Evolutionary conservation across 2,797 vertebrate genomes (phyloP).

Genomic region (Rhynchonycteris naso): DNA sequence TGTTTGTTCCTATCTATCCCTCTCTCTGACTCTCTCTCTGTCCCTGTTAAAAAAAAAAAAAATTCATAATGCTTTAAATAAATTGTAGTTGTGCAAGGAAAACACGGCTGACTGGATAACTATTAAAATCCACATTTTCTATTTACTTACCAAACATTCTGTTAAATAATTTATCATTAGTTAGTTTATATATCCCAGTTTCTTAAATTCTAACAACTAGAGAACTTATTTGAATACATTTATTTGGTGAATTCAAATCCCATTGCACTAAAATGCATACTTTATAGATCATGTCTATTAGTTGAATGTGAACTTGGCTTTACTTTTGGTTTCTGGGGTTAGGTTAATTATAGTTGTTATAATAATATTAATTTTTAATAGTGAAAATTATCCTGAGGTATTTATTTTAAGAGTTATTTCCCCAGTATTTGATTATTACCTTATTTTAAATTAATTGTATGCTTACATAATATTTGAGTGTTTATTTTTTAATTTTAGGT

Average conservation of each 20-base stretch:
- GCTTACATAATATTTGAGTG: background rate
- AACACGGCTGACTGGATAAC: background rate
- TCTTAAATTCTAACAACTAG: conserved; percentile 21
- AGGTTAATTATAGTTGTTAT: background rate
- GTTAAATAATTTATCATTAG: conserved; percentile 29
- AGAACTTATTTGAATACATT: conserved; percentile 36
- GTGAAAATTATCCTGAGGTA: background rate
- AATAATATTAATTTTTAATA: background rate
- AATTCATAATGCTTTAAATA: background rate
- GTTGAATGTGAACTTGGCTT: background rate
- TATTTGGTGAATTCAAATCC: background rate
- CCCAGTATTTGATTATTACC: background rate
- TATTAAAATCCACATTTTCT: background rate
- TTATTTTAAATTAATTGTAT: background rate
- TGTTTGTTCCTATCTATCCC: no score
- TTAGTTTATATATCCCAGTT: conserved; percentile 12
- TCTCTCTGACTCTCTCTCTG: no score
- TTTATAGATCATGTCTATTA: background rate
- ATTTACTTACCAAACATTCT: background rate
- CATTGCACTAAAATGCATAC: background rate
- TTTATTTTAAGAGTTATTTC: background rate
- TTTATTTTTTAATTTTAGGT: background rate
- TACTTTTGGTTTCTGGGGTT: background rate
- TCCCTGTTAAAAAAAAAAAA: background rate
- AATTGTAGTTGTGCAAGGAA: background rate